These are phyloP conservation scores for Muraenolepis orangiensis DNA, from an alignment of 2,797 vertebrate species.

Conservation along the genomic window DNA sequence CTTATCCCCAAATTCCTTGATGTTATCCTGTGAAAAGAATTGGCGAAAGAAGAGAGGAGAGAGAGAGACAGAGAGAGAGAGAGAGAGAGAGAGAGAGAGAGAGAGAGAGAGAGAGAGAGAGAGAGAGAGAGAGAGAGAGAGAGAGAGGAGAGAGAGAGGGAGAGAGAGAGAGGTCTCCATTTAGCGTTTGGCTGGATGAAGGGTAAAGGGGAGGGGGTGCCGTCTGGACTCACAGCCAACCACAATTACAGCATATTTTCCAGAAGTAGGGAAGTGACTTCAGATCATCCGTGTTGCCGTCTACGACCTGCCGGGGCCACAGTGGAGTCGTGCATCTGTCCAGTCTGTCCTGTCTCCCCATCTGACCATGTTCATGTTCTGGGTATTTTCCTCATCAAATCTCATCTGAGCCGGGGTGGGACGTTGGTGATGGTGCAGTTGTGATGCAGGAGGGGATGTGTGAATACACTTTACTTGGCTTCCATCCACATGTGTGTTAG, in stretches of 20 bases:
- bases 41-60: constrained; percentile 67
- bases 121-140: too few species aligned
- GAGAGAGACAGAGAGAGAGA: too few species aligned
- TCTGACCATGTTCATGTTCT: constrained; percentile 39
- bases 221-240: constrained; percentile 71
- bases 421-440: neutral
- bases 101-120: too few species aligned
- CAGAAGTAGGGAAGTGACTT: constrained; percentile 78
- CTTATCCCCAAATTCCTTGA: constrained; percentile 95
- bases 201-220: constrained; percentile 33
- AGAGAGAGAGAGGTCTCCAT: constrained; percentile 50
- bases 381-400: neutral
- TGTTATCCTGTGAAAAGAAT: constrained; percentile 86
- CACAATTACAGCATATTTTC: constrained; percentile 81
- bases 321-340: constrained; percentile 66
- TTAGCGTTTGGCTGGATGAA: constrained; percentile 56
- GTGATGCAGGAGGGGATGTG: neutral
- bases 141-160: too few species aligned
- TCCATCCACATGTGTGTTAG: neutral
- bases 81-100: too few species aligned
- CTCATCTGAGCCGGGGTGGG: too few species aligned
- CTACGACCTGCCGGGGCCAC: constrained; percentile 63
- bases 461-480: neutral
- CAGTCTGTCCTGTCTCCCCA: constrained; percentile 62
- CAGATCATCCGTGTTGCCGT: constrained; percentile 75